Conservation (phyloP, 2,888 invertebrate species). For the Caenorhabditis virilis region DNA sequence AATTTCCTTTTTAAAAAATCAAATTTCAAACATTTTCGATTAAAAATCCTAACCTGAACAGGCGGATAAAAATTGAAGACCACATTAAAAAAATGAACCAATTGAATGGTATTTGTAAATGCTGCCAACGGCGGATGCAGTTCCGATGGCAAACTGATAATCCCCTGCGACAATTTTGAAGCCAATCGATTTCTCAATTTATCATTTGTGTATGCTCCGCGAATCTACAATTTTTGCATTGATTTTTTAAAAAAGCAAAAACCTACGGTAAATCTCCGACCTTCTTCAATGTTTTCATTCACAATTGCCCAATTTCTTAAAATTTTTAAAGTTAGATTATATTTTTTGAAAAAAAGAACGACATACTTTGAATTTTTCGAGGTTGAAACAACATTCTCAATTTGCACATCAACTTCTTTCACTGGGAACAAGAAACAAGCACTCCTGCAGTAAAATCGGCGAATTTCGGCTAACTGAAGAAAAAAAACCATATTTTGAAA, state of each 20-base stretch:
- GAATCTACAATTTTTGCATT: constrained; percentile 9
- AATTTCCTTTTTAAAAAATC: no score
- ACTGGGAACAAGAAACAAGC: constrained; percentile 30
- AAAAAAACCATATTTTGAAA: neutral
- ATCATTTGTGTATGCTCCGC: constrained; percentile 26
- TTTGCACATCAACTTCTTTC: constrained; percentile 13
- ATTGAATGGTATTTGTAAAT: constrained; percentile 37
- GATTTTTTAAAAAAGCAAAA: neutral
- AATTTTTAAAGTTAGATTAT: constrained; percentile 5
- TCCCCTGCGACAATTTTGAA: constrained; percentile 14
- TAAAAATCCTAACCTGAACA: constrained; percentile 4
- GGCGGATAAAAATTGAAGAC: constrained; percentile 45
- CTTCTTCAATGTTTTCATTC: constrained; percentile 13
- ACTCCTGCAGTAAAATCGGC: constrained; percentile 8
- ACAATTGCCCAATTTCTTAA: constrained; percentile 29
- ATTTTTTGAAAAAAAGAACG: no score
- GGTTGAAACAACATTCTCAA: constrained; percentile 7
- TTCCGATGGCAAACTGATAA: constrained; percentile 31
- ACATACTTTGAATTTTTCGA: neutral
- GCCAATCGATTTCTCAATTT: constrained; percentile 18
- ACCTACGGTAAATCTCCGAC: constrained; percentile 13
- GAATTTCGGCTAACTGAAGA: constrained; percentile 13
- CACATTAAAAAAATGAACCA: constrained; percentile 34
- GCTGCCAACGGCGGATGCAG: constrained; percentile 40
- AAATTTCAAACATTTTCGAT: neutral